Evolutionary conservation across 2,888 invertebrate species (phyloP).

Genomic region (Andricus curvator): DNA sequence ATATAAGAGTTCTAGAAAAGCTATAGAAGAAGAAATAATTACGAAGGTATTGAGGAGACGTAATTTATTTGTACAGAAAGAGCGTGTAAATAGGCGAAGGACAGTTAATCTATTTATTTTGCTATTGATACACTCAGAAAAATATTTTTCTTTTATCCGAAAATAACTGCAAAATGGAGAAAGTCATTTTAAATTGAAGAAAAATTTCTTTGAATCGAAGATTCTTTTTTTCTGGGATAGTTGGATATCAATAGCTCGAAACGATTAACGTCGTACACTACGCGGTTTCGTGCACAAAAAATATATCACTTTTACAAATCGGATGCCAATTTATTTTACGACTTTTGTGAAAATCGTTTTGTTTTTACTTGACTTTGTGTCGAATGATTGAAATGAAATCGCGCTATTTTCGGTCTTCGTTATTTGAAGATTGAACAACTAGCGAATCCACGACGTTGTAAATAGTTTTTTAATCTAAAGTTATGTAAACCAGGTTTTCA

Average conservation of each 20-base stretch:
- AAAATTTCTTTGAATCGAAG: no score
- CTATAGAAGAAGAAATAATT: constrained; percentile 21
- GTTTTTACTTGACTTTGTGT: constrained; percentile 41
- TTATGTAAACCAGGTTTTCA: constrained; percentile 45
- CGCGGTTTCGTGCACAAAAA: constrained; percentile 34
- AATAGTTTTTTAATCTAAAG: constrained; percentile 53
- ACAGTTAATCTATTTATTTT: constrained; percentile 32
- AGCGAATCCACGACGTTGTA: constrained; percentile 58
- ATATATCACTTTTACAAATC: not conserved
- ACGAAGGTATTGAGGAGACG: constrained; percentile 1
- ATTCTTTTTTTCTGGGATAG: not conserved
- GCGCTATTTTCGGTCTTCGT: constrained; percentile 73
- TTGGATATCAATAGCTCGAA: constrained; percentile 18
- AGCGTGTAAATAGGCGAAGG: constrained; percentile 35
- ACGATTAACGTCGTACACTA: constrained; percentile 27
- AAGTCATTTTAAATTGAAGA: no score
- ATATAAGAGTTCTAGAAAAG: constrained; percentile 18
- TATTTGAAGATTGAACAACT: constrained; percentile 70
- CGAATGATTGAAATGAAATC: constrained; percentile 41
- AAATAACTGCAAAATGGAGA: no score
- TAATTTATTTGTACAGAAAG: constrained; percentile 35
- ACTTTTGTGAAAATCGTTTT: constrained; percentile 5
- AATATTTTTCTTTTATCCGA: no score
- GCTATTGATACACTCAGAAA: constrained; percentile 18
- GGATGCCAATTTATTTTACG: constrained; percentile 17